Base-by-base conservation (phyloP, 1,140 invertebrate species). In the Drosophila prosaltans region DNA sequence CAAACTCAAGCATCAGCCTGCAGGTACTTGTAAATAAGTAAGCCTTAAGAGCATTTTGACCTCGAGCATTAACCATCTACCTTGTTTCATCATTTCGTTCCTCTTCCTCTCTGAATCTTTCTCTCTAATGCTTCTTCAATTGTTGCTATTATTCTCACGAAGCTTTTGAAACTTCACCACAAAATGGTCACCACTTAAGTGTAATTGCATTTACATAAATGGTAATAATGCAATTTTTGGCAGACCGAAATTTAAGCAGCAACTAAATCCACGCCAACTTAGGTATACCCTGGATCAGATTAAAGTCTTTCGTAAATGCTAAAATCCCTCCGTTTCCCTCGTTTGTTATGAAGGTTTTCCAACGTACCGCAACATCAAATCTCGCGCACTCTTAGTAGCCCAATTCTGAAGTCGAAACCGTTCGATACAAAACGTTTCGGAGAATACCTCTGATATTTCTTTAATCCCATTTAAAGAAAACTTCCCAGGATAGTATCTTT, bases 141-240 rank as follows among this genome's bases (percentile, higher is more conserved):
- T 77, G 74, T 65, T 72, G 41, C 69, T 57, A 72, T 28, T 32
- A 51, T 64, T 51, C 51, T 80, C 68, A 66, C 57, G 45, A 16
- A 41, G 30, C 72, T 41, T 75, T 84, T 43, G 59, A 73, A 83
- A 83, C 68, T 67, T 26, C 10, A 70, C 72, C 69, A 57, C 67
- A 81, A 74, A 82, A 75, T 79, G 43, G 63, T 59, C 80, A 62
- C 58, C 72, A 86, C 77, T 82, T 68, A 76, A 62, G 64, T 85
- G 63, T 81, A 75, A 74, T 76, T 72, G 74, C 78, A 74, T 74
- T 16, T 16, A 16, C 16, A 84, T 70, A 77, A 78, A 74, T 72
- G 72, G 70, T 88, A 74, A 88, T 86, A 82, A 82, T 82, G 79
- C 62, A 72, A 54, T 32, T 58, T 36, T 58, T 16, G 30, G 11